Evolutionary conservation across 2,113 vertebrate genomes (phyloP), one percentile per base, ranked within the genome.

Genomic region (Peromyscus polionotus): DNA sequence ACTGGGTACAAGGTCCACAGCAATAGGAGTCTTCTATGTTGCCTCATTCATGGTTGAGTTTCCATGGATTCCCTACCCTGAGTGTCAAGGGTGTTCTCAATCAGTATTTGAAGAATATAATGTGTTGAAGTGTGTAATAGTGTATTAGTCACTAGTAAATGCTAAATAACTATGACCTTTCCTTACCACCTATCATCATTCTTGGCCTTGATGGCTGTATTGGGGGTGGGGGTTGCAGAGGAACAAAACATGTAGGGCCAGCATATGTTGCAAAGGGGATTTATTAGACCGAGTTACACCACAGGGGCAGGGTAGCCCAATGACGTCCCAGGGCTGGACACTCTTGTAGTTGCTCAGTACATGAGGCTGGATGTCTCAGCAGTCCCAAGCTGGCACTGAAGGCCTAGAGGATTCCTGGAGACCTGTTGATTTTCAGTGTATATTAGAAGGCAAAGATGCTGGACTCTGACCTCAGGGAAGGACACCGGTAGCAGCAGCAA

Each of bases 21-120:
- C 26, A 28, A 0, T 12, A 42, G 8, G 19, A 7, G 39, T 63
- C 4, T 12, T 39, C 68, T 3, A 0, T 36, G 17, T 24, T 65
- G 33, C 65, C 1, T 77, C 14, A 14, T 2, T 81, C 68, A n/a
- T 7, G 6, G 19, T 2, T 26, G n/a, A 22, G 48, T 54, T 28
- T 42, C 33, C 67, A 67, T 48, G 2, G 22, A 68, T 5, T 12
- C 42, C 17, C 39, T 3, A 0, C 42, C 77, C 51, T 33, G 36
- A 54, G 16, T 6, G 13, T 13, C 1, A 4, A 39, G 54, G 36
- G n/a, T 22, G 17, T 87, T 86, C 67, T 59, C 79, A 20, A 1
- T 61, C 31, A 45, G 61, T 22, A 48, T 54, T 59, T 33, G 51
- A 19, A 45, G 51, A 36, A 7, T 39, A 8, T 5, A 17, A 48